Conservation (phyloP, 2,888 invertebrate species). For the Folsomia manolachei region DNA sequence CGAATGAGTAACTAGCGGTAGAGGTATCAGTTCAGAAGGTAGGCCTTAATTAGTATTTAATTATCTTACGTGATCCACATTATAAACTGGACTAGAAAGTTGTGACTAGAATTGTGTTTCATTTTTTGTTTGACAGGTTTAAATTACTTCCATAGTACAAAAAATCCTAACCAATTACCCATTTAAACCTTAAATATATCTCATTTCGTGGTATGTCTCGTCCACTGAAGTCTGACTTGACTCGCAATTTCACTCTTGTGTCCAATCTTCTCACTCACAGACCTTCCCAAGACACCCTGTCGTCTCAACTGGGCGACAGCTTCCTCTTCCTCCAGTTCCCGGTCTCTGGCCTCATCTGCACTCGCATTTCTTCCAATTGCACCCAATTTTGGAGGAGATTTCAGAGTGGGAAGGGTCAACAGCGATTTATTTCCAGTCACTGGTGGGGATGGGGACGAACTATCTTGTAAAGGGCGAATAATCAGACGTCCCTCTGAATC, state of each 20-base stretch:
- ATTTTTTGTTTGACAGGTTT: no score
- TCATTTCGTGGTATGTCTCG: slow-evolving; percentile 81
- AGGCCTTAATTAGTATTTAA: no score
- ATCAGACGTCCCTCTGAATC: slow-evolving; percentile 23
- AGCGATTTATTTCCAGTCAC: slow-evolving; percentile 6
- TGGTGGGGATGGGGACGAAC: not conserved
- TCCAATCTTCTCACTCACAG: slow-evolving; percentile 81
- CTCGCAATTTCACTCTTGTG: slow-evolving; percentile 81
- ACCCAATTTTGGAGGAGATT: slow-evolving; percentile 31
- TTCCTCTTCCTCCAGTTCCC: slow-evolving; percentile 33
- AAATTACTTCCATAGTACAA: no score
- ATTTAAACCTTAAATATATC: no score
- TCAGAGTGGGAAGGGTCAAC: slow-evolving; percentile 29
- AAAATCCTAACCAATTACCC: no score
- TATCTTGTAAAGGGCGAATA: slow-evolving; percentile 26
- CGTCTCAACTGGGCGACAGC: slow-evolving; percentile 22
- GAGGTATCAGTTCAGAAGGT: slow-evolving; percentile 15
- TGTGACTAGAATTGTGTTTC: no score
- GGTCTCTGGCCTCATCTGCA: slow-evolving; percentile 34
- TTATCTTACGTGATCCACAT: no score
- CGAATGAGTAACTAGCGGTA: slow-evolving; percentile 3
- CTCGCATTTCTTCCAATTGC: slow-evolving; percentile 37
- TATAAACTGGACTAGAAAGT: no score
- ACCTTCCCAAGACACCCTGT: slow-evolving; percentile 56
- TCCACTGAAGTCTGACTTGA: slow-evolving; percentile 78